Percentiles rank a stretch among this genome's conserved stretches.
phyloP scores from a whole-genome alignment of 2,888 invertebrate species.

The Drosophila vallismaia region DNA sequence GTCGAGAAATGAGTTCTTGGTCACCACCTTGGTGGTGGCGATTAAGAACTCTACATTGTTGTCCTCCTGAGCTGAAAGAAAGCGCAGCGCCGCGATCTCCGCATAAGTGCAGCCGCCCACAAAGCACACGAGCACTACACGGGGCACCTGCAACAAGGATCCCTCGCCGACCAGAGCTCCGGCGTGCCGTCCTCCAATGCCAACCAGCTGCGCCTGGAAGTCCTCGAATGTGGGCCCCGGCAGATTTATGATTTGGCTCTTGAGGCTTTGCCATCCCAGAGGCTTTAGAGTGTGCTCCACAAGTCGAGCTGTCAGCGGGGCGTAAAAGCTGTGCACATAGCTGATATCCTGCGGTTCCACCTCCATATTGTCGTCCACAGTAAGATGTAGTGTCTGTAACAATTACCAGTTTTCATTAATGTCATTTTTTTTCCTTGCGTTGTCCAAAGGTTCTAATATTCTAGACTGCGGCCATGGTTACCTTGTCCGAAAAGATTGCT shows the following conservation, averaged over 20 bases:
- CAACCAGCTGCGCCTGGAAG: conserved; percentile 86
- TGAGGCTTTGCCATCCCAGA: conserved; percentile 90
- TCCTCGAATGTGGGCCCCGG: conserved; percentile 89
- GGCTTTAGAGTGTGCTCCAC: conserved; percentile 91
- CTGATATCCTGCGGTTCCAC: conserved; percentile 93
- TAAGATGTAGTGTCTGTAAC: conserved; percentile 89
- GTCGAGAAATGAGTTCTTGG: conserved; percentile 93
- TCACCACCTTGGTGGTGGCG: conserved; percentile 95
- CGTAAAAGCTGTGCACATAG: conserved; percentile 96
- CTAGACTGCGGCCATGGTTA: no score
- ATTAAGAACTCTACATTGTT: conserved; percentile 94
- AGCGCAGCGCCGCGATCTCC: conserved; percentile 92
- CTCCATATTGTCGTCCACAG: conserved; percentile 95
- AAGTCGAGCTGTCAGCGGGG: conserved; percentile 95
- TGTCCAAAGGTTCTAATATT: no score
- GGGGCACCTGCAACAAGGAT: conserved; percentile 83
- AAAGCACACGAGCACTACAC: conserved; percentile 95
- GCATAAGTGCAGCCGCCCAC: conserved; percentile 98
- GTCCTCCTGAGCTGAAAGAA: conserved; percentile 90
- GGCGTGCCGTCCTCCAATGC: conserved; percentile 86
- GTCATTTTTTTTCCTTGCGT: no score
- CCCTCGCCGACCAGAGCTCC: conserved; percentile 86
- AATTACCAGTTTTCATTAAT: neutral
- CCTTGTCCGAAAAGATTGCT: neutral
- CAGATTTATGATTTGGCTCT: conserved; percentile 92